These are phyloP conservation scores for Coryphaenoides rupestris DNA, from an alignment of 2,113 vertebrate species.

Conservation along the genomic window DNA sequence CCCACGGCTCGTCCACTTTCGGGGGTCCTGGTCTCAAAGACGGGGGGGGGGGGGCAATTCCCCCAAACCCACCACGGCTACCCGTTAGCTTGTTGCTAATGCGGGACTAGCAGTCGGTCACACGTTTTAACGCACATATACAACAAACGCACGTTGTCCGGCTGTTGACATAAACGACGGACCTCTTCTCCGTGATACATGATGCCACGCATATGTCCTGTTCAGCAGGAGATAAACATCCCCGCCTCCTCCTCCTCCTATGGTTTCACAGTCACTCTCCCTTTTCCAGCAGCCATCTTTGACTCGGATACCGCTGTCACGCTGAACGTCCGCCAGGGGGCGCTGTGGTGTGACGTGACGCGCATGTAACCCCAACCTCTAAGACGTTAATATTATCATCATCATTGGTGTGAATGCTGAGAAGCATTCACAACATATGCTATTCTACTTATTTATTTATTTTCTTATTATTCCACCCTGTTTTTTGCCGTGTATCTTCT, in stretches of 20 bases:
- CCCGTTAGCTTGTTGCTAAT: constrained; percentile 43
- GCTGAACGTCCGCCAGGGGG: constrained; percentile 43
- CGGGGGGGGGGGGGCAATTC: constrained; percentile 18
- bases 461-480: too few species aligned
- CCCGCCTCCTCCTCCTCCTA: too few species aligned
- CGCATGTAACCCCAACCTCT: too few species aligned
- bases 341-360: constrained; percentile 46
- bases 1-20: constrained; percentile 17
- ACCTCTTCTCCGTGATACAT: constrained; percentile 23
- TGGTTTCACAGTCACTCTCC: constrained; percentile 48
- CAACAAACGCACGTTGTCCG: neutral
- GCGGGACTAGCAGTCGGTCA: constrained; percentile 31
- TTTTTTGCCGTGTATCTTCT: too few species aligned
- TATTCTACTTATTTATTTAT: too few species aligned
- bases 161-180: constrained; percentile 3
- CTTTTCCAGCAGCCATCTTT: constrained; percentile 75
- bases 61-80: constrained; percentile 11
- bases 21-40: neutral
- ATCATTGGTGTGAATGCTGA: too few species aligned
- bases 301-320: constrained; percentile 61
- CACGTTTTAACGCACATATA: neutral
- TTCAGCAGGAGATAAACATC: constrained; percentile 51
- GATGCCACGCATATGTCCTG: constrained; percentile 44
- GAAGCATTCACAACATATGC: too few species aligned
- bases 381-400: too few species aligned